These are phyloP conservation scores for Pheosia tremula DNA, from an alignment of 2,888 invertebrate species.

Conservation along the genomic window DNA sequence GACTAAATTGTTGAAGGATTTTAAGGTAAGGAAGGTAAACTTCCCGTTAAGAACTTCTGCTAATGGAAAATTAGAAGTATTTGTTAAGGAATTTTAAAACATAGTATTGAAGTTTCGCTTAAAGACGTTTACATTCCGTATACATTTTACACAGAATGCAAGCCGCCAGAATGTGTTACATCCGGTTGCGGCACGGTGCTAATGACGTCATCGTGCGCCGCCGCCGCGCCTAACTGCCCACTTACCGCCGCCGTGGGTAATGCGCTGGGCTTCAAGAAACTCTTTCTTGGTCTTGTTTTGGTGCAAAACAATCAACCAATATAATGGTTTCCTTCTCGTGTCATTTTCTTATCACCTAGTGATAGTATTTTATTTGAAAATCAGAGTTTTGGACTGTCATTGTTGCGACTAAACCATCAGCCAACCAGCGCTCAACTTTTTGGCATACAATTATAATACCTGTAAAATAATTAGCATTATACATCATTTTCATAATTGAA, in stretches of 20 bases:
- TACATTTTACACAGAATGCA: neutral
- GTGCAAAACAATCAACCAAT: neutral
- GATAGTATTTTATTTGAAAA: too few relatives aligned
- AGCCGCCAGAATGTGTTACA: conserved; percentile 8
- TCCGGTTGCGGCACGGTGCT: conserved; percentile 14
- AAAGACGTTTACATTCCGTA: neutral
- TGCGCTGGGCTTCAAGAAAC: neutral
- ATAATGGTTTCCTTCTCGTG: neutral
- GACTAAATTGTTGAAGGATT: too few relatives aligned
- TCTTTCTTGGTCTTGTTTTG: neutral
- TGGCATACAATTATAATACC: too few relatives aligned
- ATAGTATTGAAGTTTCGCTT: neutral
- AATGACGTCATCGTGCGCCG: conserved; percentile 31
- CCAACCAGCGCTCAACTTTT: too few relatives aligned
- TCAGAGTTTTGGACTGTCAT: too few relatives aligned
- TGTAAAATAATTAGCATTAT: too few relatives aligned
- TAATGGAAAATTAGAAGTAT: too few relatives aligned
- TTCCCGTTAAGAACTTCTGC: too few relatives aligned
- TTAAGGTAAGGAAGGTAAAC: too few relatives aligned
- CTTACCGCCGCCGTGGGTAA: conserved; percentile 13
- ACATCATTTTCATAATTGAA: too few relatives aligned
- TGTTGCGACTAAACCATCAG: too few relatives aligned
- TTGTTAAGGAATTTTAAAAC: too few relatives aligned
- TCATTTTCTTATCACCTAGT: neutral
- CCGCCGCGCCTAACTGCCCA: conserved; percentile 11